Evolutionary conservation across 2,113 vertebrate genomes (phyloP), one percentile per base, ranked within the genome.

Genomic region (Ageneiosus marmoratus): DNA sequence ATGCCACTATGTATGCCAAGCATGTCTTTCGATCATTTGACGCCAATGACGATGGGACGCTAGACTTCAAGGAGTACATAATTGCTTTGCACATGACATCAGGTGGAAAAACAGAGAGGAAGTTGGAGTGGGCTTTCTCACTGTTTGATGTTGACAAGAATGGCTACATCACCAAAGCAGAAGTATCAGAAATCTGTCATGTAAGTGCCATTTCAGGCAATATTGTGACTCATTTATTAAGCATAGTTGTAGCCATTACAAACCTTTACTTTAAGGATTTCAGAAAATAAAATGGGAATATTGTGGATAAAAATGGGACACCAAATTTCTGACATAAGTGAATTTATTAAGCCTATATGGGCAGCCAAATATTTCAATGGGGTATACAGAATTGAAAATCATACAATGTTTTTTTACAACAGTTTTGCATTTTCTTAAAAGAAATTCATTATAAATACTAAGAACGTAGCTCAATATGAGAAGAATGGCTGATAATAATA

Each of bases 11-110:
- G 81, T 98, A 97, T 0, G 96, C 97, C 0, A 92, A 96, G 2
- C 97, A 99, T 48, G 97, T 98, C 76, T 99, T 99, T 89, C 95
- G 97, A 78, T 98, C 97, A 80, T 99, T 99, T 13, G 97, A 99
- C 82, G 93, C 95, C 90, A 98, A 99, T 65, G 95, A 94, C 0
- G 97, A 98, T 0, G 97, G 97, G 1, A 97, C 96, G 0, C 75
- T 98, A 88, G 97, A 98, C 20, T 98, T 98, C 91, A 93, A 96
- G 92, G 97, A 98, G 91, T 98, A 98, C 74, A 96, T 98, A 89
- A 95, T 97, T 10, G 97, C 97, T 0, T 93, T 98, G 80, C 97
- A 98, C 86, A 95, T 98, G 90, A 99, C 97, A 76, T 96, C 96
- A 0, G 92, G 91, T 0, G 96, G 97, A 0, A 96, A 93, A 80